Evolutionary conservation across 1,140 invertebrate species (phyloP), one percentile per base, ranked within the genome.

Genomic region (Holcopasites calliopsidis): DNA sequence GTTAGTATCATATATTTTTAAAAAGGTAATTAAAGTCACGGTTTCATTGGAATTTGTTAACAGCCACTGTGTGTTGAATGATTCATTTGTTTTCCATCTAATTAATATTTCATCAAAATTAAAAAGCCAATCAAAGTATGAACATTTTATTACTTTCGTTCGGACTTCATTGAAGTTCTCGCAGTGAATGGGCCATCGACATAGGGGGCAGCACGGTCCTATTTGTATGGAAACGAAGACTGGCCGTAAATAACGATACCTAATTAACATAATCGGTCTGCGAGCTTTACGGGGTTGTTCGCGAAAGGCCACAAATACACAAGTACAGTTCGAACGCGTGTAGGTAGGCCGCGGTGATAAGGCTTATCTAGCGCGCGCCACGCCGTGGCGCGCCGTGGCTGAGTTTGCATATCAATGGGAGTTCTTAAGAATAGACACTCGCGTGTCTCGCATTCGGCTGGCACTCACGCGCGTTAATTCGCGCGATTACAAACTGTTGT

Each of bases 351-450:
- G 26, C 7, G 7, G 3, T 47, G 76, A 79, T 79, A 79, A 65
- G 26, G 64, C 69, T 79, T 78, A 81, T 75, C 65, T 54, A 55
- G 65, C 58, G 71, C 33, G 50, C 64, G 62, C 50, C 49, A 65
- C 38, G 52, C 42, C 35, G 26, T 75, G 3, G 47, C 49, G 60
- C 38, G 52, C 42, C 35, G 26, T 75, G 3, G 47, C 60, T 47
- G 33, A 26, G 47, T 65, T 79, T 52, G 58, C 76, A 70, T 76
- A 79, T 81, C 76, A 79, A 79, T 81, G 65, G 28, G 47, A 64
- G 66, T 80, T 80, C 62, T 79, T 75, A 70, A 79, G 60, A 76
- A 81, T 65, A 74, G 69, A 64, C 62, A 64, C 42, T 66, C 58
- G 42, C 54, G 62, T 80, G 54, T 71, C n/a, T n/a, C 58, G 44